These are phyloP conservation scores for Lepisosteus oculatus DNA, from an alignment of 2,113 vertebrate species.

Conservation along the genomic window DNA sequence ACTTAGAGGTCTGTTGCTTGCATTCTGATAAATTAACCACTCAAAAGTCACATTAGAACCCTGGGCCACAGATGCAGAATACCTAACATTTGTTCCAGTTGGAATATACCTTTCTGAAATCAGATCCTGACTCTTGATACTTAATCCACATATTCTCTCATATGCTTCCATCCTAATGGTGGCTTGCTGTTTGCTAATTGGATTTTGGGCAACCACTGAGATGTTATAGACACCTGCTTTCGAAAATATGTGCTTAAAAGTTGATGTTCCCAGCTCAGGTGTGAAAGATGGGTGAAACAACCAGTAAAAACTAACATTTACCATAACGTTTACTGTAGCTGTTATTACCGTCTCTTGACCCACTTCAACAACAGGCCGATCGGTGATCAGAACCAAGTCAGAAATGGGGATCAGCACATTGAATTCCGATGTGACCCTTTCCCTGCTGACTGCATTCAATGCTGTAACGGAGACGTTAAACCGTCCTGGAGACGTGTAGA, in stretches of 20 bases:
- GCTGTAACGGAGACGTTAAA: slow-evolving; percentile 51
- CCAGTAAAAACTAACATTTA: slow-evolving; percentile 55
- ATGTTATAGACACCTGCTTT: slow-evolving; percentile 56
- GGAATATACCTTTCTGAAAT: slow-evolving; percentile 48
- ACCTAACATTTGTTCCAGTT: slow-evolving; percentile 43
- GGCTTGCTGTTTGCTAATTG: slow-evolving; percentile 47
- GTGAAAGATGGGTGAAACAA: slow-evolving; percentile 39
- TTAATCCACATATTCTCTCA: slow-evolving; percentile 55
- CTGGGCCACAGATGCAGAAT: slow-evolving; percentile 42
- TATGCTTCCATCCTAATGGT: slow-evolving; percentile 49
- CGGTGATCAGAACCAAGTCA: slow-evolving; percentile 44
- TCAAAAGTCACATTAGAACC: slow-evolving; percentile 64
- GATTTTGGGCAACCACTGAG: slow-evolving; percentile 48
- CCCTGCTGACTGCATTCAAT: slow-evolving; percentile 56
- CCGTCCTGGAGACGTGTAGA: slow-evolving; percentile 49
- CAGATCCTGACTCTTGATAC: slow-evolving; percentile 43
- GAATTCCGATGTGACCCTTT: slow-evolving; percentile 36
- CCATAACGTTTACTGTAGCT: slow-evolving; percentile 42
- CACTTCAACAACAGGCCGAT: slow-evolving; percentile 35
- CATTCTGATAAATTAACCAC: slow-evolving; percentile 48
- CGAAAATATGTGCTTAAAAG: slow-evolving; percentile 50
- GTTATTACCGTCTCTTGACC: slow-evolving; percentile 51
- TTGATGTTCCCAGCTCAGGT: slow-evolving; percentile 34
- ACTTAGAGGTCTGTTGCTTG: slow-evolving; percentile 18
- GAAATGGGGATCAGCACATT: slow-evolving; percentile 50